Evolutionary conservation across 2,888 invertebrate genomes (phyloP).

Genomic region (Xylophagus ater): DNA sequence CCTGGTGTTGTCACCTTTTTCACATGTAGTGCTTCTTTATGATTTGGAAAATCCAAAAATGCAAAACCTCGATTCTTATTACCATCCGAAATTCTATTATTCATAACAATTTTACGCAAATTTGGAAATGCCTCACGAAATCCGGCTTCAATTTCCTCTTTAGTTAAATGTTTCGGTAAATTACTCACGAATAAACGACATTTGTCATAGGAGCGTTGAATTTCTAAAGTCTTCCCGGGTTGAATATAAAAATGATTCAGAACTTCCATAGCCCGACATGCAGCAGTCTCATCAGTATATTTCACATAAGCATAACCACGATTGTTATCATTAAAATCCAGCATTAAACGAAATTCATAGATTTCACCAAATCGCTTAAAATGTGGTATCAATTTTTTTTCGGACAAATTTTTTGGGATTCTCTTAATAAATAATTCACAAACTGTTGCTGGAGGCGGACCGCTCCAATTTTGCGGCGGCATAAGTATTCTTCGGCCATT

Average conservation of each 20-base stretch:
- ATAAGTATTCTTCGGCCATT: slow-evolving; percentile 26
- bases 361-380: slow-evolving; percentile 27
- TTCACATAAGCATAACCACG: slow-evolving; percentile 28
- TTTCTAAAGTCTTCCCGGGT: slow-evolving; percentile 22
- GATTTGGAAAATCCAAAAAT: slow-evolving; percentile 26
- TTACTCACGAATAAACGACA: slow-evolving; percentile 28
- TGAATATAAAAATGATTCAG: slow-evolving; percentile 25
- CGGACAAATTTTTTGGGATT: slow-evolving; percentile 24
- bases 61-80: slow-evolving; percentile 25
- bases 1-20: slow-evolving; percentile 27
- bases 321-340: slow-evolving; percentile 26
- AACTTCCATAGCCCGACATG: slow-evolving; percentile 25
- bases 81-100: slow-evolving; percentile 13
- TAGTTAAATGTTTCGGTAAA: slow-evolving; percentile 24
- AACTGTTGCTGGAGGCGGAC: slow-evolving; percentile 24
- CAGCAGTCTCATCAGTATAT: slow-evolving; percentile 26
- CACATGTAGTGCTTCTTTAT: slow-evolving; percentile 25
- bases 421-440: slow-evolving; percentile 27
- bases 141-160: slow-evolving; percentile 22
- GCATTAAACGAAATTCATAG: slow-evolving; percentile 28
- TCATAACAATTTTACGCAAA: slow-evolving; percentile 21
- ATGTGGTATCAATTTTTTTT: slow-evolving; percentile 22
- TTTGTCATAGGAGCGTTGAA: slow-evolving; percentile 27
- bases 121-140: slow-evolving; percentile 24
- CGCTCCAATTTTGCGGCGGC: slow-evolving; percentile 25